Conservation (phyloP, 2,888 invertebrate genomes). For the Pharmacophagus antenor region DNA sequence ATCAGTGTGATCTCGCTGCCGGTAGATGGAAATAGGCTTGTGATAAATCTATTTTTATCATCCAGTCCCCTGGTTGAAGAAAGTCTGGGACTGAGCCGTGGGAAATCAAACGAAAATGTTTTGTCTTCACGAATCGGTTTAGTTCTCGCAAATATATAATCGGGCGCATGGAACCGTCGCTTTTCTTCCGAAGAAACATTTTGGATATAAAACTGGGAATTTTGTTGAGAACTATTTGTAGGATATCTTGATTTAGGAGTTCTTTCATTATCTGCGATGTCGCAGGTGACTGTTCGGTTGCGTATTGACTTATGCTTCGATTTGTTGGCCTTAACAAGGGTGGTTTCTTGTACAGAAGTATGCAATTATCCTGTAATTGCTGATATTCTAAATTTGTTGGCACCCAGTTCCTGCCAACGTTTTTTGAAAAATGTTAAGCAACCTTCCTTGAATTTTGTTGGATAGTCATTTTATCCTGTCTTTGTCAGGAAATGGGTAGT, state of each 20-base stretch:
- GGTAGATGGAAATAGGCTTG: slow-evolving; percentile 33
- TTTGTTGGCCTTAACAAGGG: neutral
- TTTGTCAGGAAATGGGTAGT: too few relatives aligned
- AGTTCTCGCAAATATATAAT: neutral
- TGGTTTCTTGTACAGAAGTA: neutral
- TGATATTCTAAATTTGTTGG: neutral
- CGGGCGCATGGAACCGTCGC: neutral
- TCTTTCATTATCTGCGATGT: too few relatives aligned
- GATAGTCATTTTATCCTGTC: too few relatives aligned
- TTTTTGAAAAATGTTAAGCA: too few relatives aligned
- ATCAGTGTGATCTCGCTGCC: slow-evolving; percentile 27
- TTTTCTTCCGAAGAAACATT: neutral
- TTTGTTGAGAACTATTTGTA: neutral
- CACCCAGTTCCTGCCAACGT: neutral
- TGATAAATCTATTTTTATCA: neutral
- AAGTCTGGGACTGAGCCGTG: neutral
- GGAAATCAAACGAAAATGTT: neutral
- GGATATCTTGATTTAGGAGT: neutral
- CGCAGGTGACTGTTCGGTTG: neutral
- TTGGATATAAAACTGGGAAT: neutral
- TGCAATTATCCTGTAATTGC: neutral
- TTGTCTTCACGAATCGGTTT: neutral
- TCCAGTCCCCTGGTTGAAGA: neutral
- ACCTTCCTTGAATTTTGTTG: too few relatives aligned
- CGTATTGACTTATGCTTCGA: neutral